These are phyloP conservation scores for Drosophila albomicans DNA, from an alignment of 1,140 invertebrate species.

Conservation along the genomic window DNA sequence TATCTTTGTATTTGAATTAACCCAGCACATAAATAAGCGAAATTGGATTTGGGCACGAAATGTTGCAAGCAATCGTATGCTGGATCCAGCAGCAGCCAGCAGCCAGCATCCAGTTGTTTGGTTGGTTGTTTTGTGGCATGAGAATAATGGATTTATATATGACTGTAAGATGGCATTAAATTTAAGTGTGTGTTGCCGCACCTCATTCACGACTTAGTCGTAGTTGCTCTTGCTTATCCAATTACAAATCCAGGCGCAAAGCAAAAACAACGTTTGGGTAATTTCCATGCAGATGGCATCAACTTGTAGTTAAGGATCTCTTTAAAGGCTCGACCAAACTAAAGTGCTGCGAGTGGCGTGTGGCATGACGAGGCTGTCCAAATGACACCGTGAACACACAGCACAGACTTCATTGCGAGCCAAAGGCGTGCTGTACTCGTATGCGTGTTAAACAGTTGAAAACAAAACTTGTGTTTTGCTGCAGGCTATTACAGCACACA, in stretches of 20 bases:
- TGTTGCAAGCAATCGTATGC: slow-evolving; percentile 25
- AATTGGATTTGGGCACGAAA: slow-evolving; percentile 71
- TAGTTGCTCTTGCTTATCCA: slow-evolving; percentile 22
- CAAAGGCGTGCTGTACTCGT: slow-evolving; percentile 14
- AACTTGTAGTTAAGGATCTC: slow-evolving; percentile 21
- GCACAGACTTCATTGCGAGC: neutral
- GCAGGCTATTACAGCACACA: slow-evolving; percentile 24
- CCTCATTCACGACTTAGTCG: slow-evolving; percentile 17
- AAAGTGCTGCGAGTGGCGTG: slow-evolving; percentile 4
- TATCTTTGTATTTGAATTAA: slow-evolving; percentile 80
- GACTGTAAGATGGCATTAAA: slow-evolving; percentile 28
- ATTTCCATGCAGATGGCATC: slow-evolving; percentile 26
- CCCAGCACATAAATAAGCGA: slow-evolving; percentile 68
- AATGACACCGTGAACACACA: slow-evolving; percentile 23
- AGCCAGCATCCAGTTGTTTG: neutral
- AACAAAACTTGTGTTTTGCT: slow-evolving; percentile 38
- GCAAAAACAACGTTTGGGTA: neutral
- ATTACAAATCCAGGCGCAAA: slow-evolving; percentile 26
- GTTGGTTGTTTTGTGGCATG: neutral
- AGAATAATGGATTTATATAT: slow-evolving; percentile 32
- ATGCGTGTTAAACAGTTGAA: slow-evolving; percentile 40
- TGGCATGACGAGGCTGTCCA: slow-evolving; percentile 24
- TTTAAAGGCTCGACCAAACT: slow-evolving; percentile 6
- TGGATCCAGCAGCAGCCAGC: neutral
- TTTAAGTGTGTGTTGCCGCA: slow-evolving; percentile 19